Evolutionary conservation across 2,797 vertebrate genomes (phyloP), one percentile per base, ranked within the genome.

Genomic region (Galagoides demidoff): DNA sequence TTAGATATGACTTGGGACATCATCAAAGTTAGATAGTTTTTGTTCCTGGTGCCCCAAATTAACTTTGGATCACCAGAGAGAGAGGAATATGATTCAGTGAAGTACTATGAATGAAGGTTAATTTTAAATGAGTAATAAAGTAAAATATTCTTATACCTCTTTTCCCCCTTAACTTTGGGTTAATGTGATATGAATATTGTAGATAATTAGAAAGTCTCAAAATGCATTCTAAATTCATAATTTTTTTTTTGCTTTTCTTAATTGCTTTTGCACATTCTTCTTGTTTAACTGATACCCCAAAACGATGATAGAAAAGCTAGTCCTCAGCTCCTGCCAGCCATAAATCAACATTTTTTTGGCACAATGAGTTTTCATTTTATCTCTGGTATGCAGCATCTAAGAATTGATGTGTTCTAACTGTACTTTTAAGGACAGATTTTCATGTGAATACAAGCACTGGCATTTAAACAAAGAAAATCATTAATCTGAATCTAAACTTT

Each of bases 401-500:
- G 97, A 57, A 92, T 55, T 96, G 7, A 17, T 95, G 59, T 45
- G 45, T 93, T 97, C 96, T 95, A 87, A 94, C 57, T 88, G 78
- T 95, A 97, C 52, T 31, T 97, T 98, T 97, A 97, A 97, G 94
- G 82, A 95, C 87, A 96, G 95, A 96, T 97, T 98, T 98, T 98
- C 96, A 97, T 92, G 87, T 25, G 49, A 98, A 97, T 92, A 90
- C 64, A 92, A 49, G 96, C 55, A 89, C 49, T 85, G 76, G 89
- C 66, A 94, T 96, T 97, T 98, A 97, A 96, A 97, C 93, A 98
- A 97, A 96, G 95, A 93, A 98, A 98, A 98, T 96, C 55, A 98
- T 98, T 98, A 97, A 97, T 97, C 95, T 97, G 95, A 98, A 97
- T 95, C 95, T 98, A 97, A 97, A 97, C 96, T 98, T 97, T 90